Percentiles rank a stretch among this genome's conserved stretches.
phyloP scores from a whole-genome alignment of 2,797 vertebrate genomes.

The Myotis daubentonii region DNA sequence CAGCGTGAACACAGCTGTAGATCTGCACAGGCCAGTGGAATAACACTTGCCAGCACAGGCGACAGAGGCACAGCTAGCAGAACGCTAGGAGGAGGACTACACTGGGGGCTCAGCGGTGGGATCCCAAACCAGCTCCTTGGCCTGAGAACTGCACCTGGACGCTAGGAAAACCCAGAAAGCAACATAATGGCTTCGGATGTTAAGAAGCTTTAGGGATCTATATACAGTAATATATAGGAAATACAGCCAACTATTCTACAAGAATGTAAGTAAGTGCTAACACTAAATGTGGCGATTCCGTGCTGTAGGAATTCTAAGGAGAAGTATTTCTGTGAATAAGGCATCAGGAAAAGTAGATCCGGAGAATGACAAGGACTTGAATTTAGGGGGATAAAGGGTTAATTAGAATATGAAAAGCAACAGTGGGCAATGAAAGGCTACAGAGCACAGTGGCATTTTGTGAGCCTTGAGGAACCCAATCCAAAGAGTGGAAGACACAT shows the following conservation, averaged over 20 bases:
- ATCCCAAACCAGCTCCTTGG: background rate
- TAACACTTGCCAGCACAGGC: background rate
- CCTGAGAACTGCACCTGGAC: background rate
- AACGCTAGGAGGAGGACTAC: background rate
- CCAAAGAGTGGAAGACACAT: background rate
- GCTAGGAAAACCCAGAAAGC: background rate
- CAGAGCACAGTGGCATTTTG: background rate
- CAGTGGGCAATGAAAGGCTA: background rate
- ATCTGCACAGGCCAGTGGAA: background rate
- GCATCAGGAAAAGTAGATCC: background rate
- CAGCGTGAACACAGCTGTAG: background rate
- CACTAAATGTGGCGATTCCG: background rate
- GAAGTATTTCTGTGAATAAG: background rate
- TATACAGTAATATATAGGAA: background rate
- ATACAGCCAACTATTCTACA: background rate
- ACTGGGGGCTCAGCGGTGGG: background rate
- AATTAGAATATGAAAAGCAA: background rate
- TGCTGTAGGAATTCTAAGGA: background rate
- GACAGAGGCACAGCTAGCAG: background rate
- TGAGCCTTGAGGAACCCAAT: background rate
- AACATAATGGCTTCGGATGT: background rate
- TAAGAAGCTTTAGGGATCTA: background rate
- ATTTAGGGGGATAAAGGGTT: background rate
- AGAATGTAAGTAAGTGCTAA: background rate
- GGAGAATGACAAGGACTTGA: background rate